A percentile compares a stretch with the other conserved stretches of the same genome.
Conservation (phyloP, 1,140 invertebrate genomes). For the Solenopsis fugax region DNA sequence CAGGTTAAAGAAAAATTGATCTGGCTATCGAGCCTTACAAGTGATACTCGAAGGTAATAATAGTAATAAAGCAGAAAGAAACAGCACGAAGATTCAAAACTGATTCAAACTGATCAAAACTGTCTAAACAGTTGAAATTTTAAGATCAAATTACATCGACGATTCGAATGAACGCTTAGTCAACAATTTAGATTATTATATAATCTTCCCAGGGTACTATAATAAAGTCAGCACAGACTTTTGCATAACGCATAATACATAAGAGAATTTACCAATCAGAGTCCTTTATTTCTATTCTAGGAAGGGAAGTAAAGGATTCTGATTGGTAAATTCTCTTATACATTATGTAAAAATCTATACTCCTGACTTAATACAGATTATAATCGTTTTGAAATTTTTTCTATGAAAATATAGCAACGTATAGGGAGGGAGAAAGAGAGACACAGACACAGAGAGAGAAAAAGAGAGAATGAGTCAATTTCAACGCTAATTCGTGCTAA, state of each 20-base stretch:
- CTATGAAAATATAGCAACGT: background rate
- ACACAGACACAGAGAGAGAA: background rate
- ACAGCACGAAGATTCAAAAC: background rate
- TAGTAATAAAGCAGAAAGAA: background rate
- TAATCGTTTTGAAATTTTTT: background rate
- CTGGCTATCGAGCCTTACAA: background rate
- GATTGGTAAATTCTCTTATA: no score
- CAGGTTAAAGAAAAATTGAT: background rate
- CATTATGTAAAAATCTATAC: no score
- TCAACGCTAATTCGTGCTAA: slow-evolving; percentile 17
- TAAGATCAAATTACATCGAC: background rate
- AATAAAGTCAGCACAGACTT: background rate
- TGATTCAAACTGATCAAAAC: no score
- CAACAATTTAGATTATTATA: background rate
- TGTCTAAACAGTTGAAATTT: background rate
- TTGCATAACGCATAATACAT: no score
- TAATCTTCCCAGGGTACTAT: background rate
- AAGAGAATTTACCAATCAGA: no score
- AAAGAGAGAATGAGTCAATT: background rate
- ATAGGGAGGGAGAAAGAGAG: background rate
- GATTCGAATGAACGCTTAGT: slow-evolving; percentile 11
- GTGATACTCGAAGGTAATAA: background rate
- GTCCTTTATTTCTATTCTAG: no score
- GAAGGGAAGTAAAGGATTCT: no score
- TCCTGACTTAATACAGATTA: background rate